Evolutionary conservation across 2,888 invertebrate genomes (phyloP), one percentile per base, ranked within the genome.

Genomic region (Drosophila eohydei): DNA sequence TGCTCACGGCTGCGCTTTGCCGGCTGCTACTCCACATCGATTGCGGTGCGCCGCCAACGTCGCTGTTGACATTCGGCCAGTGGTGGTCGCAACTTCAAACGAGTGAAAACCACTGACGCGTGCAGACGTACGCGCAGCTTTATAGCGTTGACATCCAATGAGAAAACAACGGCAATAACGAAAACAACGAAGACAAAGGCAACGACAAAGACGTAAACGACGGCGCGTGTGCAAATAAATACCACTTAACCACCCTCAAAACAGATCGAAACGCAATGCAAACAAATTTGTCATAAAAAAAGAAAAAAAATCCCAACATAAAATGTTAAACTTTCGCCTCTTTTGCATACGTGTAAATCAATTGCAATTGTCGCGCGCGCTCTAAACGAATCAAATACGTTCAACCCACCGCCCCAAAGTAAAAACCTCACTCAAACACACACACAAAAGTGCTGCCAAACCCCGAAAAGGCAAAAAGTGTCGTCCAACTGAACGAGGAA

Each of bases 71-170:
- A 57, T 11, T 32, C 68, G 51, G 51, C 40, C 60, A 40, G 16
- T 69, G 62, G 51, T 57, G 80, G 71, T 59, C 80, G 55, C 74
- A 71, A 86, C 78, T 86, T 84, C 82, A 84, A 87, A 78, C 87
- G 83, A 84, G 82, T 84, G 58, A 72, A 69, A 89, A 81, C 82
- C 85, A 74, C 77, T 67, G 85, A 72, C 85, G 89, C 89, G 89
- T 89, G 82, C 83, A 88, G 89, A 84, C 88, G 89, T 84, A 50
- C 65, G 81, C 78, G 79, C 76, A 83, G 79, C 73, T 72, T 61
- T 63, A 51, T 59, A 71, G 62, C 73, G 61, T 60, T 67, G 57
- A 81, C 62, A 48, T 48, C n/a, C 5, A 52, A 41, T 65, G 21
- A 8, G 36, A 26, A 21, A 67, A 70, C 52, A 38, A 61, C 54